A percentile compares a stretch with the other conserved stretches of the same genome.
Conservation (phyloP, 2,888 invertebrate species). For the Drosophila mercatorum region DNA sequence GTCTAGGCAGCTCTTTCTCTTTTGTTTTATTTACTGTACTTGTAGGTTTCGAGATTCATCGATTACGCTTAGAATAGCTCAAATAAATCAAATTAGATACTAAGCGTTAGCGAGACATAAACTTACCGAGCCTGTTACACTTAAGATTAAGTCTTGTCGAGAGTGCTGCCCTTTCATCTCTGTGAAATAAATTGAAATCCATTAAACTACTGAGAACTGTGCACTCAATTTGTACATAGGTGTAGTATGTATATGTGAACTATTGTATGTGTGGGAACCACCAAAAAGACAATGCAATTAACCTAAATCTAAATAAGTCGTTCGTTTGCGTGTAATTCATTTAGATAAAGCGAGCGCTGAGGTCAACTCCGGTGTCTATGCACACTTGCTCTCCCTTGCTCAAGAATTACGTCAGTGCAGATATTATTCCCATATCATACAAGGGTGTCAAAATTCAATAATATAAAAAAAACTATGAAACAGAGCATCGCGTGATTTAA, state of each 20-base stretch:
- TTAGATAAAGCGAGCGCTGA: conserved; percentile 34
- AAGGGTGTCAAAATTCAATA: conserved; percentile 11
- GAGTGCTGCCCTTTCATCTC: conserved; percentile 22
- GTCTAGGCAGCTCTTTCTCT: not conserved
- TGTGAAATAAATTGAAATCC: conserved; percentile 35
- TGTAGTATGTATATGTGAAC: not conserved
- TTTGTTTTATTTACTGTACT: too few relatives aligned
- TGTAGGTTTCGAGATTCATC: conserved; percentile 32
- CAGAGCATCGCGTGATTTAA: conserved; percentile 38
- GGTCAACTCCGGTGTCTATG: conserved; percentile 14
- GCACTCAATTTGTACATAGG: conserved; percentile 8
- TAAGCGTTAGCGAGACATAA: conserved; percentile 10
- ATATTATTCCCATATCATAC: conserved; percentile 25
- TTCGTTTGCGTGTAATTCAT: conserved; percentile 42
- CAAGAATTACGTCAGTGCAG: conserved; percentile 47
- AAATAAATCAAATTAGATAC: conserved; percentile 20
- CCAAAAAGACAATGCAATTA: conserved; percentile 57
- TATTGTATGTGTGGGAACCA: conserved; percentile 13
- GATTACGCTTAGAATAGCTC: conserved; percentile 50
- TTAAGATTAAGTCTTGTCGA: not conserved
- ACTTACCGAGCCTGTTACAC: conserved; percentile 34
- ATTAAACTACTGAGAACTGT: conserved; percentile 10
- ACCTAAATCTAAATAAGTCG: conserved; percentile 58
- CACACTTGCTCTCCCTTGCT: conserved; percentile 14
- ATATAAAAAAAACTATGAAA: not conserved